Percentiles rank a stretch among this genome's conserved stretches.
Evolutionary conservation across 1,140 invertebrate genomes (phyloP).

Genomic region (Lepidurus packardi): DNA sequence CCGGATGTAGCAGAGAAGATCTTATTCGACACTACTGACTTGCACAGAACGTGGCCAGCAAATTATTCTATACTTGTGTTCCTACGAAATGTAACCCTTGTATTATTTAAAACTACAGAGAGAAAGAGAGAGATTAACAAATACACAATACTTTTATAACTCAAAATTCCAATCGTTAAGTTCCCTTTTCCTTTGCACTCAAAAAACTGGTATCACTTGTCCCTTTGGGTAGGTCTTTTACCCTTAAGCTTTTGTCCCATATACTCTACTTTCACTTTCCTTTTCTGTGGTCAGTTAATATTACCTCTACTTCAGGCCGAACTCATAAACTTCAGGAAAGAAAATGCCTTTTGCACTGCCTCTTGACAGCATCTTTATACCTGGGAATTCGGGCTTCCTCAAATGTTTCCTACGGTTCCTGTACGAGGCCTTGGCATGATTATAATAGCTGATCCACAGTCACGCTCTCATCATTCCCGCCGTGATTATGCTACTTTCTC

Average conservation of each 20-base stretch:
- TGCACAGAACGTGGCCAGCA: background rate
- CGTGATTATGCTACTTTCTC: conserved; percentile 13
- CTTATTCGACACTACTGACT: background rate
- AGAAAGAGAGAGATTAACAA: background rate
- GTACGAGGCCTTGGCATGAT: too few relatives aligned
- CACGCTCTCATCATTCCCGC: background rate
- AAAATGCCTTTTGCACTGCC: too few relatives aligned
- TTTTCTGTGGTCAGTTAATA: too few relatives aligned
- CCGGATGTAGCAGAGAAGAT: background rate
- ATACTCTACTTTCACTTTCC: too few relatives aligned
- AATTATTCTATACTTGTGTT: background rate
- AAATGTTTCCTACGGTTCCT: background rate
- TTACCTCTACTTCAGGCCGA: too few relatives aligned
- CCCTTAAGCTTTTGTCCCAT: too few relatives aligned
- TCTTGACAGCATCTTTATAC: too few relatives aligned
- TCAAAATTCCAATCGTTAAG: background rate
- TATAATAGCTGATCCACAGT: background rate
- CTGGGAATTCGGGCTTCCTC: too few relatives aligned
- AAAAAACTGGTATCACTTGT: too few relatives aligned
- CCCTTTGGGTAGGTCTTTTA: too few relatives aligned
- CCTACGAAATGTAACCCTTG: background rate
- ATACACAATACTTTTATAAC: background rate
- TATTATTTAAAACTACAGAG: conserved; percentile 3
- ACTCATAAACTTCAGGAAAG: too few relatives aligned
- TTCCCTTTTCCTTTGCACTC: too few relatives aligned